These are phyloP conservation scores for Callocephalon fimbriatum DNA, from an alignment of 2,113 vertebrate species.

Conservation along the genomic window DNA sequence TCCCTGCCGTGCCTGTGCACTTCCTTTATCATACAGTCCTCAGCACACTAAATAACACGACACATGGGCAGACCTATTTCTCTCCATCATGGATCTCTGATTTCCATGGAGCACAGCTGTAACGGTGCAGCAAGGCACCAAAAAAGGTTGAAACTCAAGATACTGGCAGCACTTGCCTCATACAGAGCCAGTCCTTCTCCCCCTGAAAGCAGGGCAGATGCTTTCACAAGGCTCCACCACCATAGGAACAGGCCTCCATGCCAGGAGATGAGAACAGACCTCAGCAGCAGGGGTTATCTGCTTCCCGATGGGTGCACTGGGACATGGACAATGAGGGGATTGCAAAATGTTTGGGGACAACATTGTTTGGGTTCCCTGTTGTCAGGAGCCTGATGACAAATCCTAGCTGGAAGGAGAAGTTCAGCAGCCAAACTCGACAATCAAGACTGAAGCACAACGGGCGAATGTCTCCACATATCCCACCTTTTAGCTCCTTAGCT, in stretches of 20 bases:
- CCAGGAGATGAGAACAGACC: neutral
- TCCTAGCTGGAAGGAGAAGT: neutral
- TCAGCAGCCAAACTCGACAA: neutral
- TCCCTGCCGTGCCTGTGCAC: neutral
- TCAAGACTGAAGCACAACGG: neutral
- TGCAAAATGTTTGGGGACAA: neutral
- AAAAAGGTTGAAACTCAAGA: neutral
- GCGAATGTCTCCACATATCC: fast-evolving
- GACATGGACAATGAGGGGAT: neutral
- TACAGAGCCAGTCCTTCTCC: neutral
- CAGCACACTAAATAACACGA: fast-evolving
- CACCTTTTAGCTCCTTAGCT: neutral
- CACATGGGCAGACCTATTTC: neutral
- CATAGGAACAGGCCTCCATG: neutral
- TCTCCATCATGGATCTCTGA: neutral
- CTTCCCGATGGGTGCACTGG: neutral
- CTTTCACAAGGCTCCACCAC: neutral
- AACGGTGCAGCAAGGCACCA: neutral
- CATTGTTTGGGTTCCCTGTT: neutral
- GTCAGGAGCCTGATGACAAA: neutral
- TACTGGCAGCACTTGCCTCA: neutral
- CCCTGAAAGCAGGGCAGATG: neutral
- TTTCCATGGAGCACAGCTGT: neutral
- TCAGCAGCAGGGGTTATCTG: neutral
- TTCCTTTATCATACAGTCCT: neutral